A percentile compares a stretch with the other conserved stretches of the same genome.
phyloP scores from a whole-genome alignment of 2,888 invertebrate species.

The Pachliopta kotzebuea region DNA sequence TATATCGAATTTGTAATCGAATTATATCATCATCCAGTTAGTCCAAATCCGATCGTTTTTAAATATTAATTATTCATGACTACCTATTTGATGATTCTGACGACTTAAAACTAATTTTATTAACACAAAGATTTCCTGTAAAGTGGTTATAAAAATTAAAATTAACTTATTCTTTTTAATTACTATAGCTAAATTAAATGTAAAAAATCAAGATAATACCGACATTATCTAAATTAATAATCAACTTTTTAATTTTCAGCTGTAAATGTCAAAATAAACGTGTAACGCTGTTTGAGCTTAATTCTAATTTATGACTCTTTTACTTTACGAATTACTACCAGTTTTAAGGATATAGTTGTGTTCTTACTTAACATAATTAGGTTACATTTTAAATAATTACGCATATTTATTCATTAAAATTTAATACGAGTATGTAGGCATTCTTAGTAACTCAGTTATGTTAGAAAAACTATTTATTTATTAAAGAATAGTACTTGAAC shows the following conservation, averaged over 20 bases:
- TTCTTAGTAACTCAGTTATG: no score
- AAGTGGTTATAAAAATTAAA: neutral
- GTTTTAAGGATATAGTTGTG: neutral
- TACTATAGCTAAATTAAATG: neutral
- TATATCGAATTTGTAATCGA: no score
- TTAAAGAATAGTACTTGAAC: no score
- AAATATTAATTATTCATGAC: no score
- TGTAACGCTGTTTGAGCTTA: constrained; percentile 16
- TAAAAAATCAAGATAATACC: constrained; percentile 15
- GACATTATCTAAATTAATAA: constrained; percentile 19
- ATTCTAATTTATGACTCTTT: constrained; percentile 20
- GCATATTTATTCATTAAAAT: no score
- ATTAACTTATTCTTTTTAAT: neutral
- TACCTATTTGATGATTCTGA: neutral
- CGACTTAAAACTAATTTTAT: neutral
- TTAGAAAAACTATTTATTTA: no score
- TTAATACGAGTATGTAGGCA: no score
- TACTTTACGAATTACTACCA: neutral
- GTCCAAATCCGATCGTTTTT: no score
- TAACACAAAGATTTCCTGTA: neutral
- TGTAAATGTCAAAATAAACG: constrained; percentile 14
- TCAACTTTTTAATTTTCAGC: constrained; percentile 10
- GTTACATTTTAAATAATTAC: no score
- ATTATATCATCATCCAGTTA: no score
- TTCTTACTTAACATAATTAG: no score